A percentile compares a stretch with the other conserved stretches of the same genome.
Evolutionary conservation across 2,113 vertebrate genomes (phyloP).

Genomic region (Bubo bubo): DNA sequence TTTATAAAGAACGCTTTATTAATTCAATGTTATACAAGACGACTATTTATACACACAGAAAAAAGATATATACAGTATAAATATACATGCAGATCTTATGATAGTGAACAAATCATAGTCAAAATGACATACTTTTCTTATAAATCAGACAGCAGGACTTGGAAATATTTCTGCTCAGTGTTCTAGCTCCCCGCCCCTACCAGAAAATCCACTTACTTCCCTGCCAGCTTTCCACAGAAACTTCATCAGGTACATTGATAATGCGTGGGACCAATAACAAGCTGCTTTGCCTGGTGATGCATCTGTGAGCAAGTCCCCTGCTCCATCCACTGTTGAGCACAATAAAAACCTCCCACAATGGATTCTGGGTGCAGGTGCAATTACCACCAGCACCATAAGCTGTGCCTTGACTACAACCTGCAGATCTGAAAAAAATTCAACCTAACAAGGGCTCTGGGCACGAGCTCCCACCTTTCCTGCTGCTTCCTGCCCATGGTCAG

Average conservation of each 20-base stretch:
- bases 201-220: not conserved
- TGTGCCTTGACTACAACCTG: not conserved
- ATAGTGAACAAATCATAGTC: not conserved
- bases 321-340: not conserved
- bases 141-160: not conserved
- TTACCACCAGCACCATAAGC: not conserved
- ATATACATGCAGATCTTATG: not conserved
- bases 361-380: not conserved
- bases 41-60: not conserved
- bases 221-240: not conserved
- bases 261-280: fast-evolving
- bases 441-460: not conserved
- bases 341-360: not conserved
- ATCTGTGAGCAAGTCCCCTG: not conserved
- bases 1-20: not conserved
- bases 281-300: not conserved
- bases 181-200: not conserved
- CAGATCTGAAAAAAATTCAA: not conserved
- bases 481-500: not conserved
- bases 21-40: not conserved
- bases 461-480: not conserved
- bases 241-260: fast-evolving
- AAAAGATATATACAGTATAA: not conserved
- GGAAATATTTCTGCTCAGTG: fast-evolving
- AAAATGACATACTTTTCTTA: not conserved